phyloP scores from a whole-genome alignment of 1,140 invertebrate species.

The Pemphigus obesinymphae region DNA sequence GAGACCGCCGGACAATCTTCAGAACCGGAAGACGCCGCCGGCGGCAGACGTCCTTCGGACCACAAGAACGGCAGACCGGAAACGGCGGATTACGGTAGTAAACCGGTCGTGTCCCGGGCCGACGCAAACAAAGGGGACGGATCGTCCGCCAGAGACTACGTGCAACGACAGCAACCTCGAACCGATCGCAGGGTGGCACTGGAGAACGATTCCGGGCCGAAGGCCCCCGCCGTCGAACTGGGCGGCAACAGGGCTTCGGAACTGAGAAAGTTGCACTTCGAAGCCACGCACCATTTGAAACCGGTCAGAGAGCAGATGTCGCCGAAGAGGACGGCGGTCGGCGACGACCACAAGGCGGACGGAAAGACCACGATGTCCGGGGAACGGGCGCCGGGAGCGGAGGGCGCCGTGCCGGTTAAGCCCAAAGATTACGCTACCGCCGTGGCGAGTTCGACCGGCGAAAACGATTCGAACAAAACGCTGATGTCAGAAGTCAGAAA shows the following conservation, averaged over 20 bases:
- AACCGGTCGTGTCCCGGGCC: neutral
- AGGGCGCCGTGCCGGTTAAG: neutral
- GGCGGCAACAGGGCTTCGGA: neutral
- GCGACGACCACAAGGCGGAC: neutral
- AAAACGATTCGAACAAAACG: neutral
- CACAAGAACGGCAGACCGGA: neutral
- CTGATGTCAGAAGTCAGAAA: neutral
- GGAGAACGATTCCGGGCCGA: neutral
- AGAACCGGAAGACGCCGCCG: neutral
- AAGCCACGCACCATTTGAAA: constrained; percentile 11
- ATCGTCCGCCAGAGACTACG: neutral
- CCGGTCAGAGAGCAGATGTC: neutral
- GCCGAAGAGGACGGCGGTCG: neutral
- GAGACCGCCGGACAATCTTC: too few relatives aligned
- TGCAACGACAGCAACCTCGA: neutral
- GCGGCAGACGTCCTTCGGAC: neutral
- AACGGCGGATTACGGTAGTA: neutral
- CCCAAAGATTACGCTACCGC: neutral
- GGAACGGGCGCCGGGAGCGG: neutral
- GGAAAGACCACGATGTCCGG: too few relatives aligned
- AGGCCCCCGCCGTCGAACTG: neutral
- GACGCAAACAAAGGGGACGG: neutral
- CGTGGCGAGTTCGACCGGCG: neutral
- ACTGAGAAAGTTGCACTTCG: neutral
- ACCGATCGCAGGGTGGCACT: neutral